Percentiles rank a stretch among this genome's conserved stretches.
These are phyloP conservation scores for Petaurus breviceps DNA, from an alignment of 2,113 vertebrate species.

Conservation along the genomic window DNA sequence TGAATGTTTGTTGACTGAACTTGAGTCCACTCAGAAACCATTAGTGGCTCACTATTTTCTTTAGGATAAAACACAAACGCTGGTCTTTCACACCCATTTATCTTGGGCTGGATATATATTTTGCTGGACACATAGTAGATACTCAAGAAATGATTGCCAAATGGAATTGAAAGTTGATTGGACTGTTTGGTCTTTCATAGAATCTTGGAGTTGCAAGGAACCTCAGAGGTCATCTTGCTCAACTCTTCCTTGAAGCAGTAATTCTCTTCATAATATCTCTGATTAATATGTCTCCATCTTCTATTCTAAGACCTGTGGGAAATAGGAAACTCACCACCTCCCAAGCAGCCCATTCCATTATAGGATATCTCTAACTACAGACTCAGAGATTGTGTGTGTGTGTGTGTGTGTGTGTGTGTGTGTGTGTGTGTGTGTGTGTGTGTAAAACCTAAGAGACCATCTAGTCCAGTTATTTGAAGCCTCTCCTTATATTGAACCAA, in stretches of 20 bases:
- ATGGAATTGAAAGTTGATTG: no score
- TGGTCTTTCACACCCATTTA: background rate
- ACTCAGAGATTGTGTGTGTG: background rate
- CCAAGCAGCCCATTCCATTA: background rate
- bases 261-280: background rate
- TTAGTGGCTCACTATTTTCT: background rate
- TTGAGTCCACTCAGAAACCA: background rate
- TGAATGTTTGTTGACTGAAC: background rate
- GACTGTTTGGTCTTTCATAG: no score
- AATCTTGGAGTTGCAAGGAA: no score
- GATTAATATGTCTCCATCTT: background rate
- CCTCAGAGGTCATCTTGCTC: background rate
- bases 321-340: background rate
- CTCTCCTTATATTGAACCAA: background rate
- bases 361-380: background rate
- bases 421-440: no score
- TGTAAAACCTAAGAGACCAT: background rate
- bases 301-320: background rate
- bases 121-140: no score
- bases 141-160: no score
- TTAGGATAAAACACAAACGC: background rate
- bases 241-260: background rate
- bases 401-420: no score
- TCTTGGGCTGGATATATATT: background rate
- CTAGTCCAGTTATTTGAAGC: background rate